Evolutionary conservation across 2,113 vertebrate genomes (phyloP).

Genomic region (Cettia cetti): DNA sequence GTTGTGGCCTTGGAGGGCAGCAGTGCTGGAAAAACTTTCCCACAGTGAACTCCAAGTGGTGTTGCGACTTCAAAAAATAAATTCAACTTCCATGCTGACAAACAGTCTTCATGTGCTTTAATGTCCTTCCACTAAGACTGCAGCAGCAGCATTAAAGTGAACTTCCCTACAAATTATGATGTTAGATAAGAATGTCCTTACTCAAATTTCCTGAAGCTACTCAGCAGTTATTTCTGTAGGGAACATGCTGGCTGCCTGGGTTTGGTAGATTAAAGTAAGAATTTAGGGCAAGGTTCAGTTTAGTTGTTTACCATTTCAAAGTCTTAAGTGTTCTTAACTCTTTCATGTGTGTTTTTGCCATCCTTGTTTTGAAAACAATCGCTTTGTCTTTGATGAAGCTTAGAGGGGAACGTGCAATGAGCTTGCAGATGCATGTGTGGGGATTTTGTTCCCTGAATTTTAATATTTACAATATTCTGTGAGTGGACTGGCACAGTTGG

Average conservation of each 20-base stretch:
- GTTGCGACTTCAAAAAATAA: constrained; percentile 50
- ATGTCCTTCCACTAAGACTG: constrained; percentile 53
- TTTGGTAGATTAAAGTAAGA: constrained; percentile 62
- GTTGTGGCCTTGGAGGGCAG: constrained; percentile 39
- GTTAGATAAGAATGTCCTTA: constrained; percentile 66
- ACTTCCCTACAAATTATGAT: constrained; percentile 57
- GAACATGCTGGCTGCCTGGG: constrained; percentile 40
- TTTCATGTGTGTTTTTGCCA: constrained; percentile 54
- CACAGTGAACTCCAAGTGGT: constrained; percentile 53
- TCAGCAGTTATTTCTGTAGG: constrained; percentile 64
- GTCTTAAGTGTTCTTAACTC: constrained; percentile 58
- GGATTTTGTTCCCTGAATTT: background rate
- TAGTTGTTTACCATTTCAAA: constrained; percentile 61
- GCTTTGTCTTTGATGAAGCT: constrained; percentile 39
- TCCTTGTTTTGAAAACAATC: constrained; percentile 56
- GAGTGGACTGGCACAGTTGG: background rate
- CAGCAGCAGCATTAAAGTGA: constrained; percentile 57
- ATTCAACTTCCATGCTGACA: constrained; percentile 41
- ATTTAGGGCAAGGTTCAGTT: constrained; percentile 64
- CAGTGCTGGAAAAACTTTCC: constrained; percentile 46
- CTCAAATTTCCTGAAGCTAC: constrained; percentile 66
- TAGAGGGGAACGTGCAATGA: background rate
- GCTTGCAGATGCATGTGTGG: background rate
- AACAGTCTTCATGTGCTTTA: constrained; percentile 29
- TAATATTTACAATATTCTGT: background rate